Evolutionary conservation across 2,888 invertebrate species (phyloP).

Genomic region (Odontothrips loti): DNA sequence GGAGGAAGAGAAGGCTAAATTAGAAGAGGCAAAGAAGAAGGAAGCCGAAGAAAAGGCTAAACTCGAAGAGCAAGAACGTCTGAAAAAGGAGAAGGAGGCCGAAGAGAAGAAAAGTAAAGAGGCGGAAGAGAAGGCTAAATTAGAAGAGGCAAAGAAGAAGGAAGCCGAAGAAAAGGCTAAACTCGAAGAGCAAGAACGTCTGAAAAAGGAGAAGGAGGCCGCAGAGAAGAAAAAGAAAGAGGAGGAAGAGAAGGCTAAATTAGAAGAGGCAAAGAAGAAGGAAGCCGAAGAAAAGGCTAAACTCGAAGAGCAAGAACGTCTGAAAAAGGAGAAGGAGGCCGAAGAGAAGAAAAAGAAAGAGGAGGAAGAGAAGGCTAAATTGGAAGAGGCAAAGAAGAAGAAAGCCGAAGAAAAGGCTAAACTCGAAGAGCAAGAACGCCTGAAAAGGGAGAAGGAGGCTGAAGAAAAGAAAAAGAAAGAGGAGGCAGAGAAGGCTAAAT

Average conservation of each 20-base stretch:
- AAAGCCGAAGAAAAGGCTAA: constrained; percentile 32
- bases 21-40: constrained; percentile 30
- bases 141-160: neutral
- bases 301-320: constrained; percentile 29
- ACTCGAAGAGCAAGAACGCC: constrained; percentile 33
- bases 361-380: constrained; percentile 37
- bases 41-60: constrained; percentile 31
- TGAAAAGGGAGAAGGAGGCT: constrained; percentile 44
- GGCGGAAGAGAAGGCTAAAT: constrained; percentile 35
- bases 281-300: constrained; percentile 29
- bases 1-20: constrained; percentile 10
- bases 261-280: constrained; percentile 31
- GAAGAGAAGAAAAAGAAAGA: constrained; percentile 35
- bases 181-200: constrained; percentile 35
- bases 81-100: constrained; percentile 32
- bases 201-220: constrained; percentile 35
- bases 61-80: neutral
- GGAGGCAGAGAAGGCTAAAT: constrained; percentile 27
- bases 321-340: constrained; percentile 32
- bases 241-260: constrained; percentile 39
- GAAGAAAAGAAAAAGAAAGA: constrained; percentile 39
- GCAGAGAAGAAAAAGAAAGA: constrained; percentile 44
- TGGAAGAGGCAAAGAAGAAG: constrained; percentile 29
- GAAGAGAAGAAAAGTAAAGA: constrained; percentile 37
- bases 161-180: constrained; percentile 33